Percentiles rank a stretch among this genome's conserved stretches.
These are phyloP conservation scores for Podargus strigoides DNA, from an alignment of 2,797 vertebrate species.

Conservation along the genomic window DNA sequence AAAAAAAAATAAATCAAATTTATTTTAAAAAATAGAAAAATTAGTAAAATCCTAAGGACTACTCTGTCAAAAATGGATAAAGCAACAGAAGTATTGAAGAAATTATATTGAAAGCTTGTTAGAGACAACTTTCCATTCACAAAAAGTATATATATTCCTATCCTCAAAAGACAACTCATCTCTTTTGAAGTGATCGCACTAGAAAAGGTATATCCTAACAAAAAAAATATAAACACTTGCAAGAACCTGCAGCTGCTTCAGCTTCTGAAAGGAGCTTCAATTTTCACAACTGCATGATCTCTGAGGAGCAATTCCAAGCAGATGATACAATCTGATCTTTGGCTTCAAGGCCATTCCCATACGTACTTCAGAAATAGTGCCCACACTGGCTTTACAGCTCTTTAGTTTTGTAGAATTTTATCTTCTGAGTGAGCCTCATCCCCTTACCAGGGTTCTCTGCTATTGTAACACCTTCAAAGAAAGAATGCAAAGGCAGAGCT, in stretches of 20 bases:
- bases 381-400: constrained; percentile 62
- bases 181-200: neutral
- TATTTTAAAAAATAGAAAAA: neutral
- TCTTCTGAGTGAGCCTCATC: constrained; percentile 15
- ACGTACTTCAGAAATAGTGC: constrained; percentile 47
- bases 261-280: neutral
- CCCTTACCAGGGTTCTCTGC: constrained; percentile 60
- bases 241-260: neutral
- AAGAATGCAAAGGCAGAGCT: constrained; percentile 45
- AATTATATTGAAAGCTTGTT: neutral
- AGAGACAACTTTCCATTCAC: neutral
- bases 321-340: constrained; percentile 53
- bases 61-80: neutral
- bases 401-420: constrained; percentile 64
- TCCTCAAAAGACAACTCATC: neutral
- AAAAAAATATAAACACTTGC: neutral
- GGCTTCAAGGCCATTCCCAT: constrained; percentile 45
- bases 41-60: neutral
- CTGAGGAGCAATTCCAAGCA: constrained; percentile 21
- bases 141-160: neutral
- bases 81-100: neutral
- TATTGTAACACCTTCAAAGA: constrained; percentile 67
- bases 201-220: neutral
- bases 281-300: constrained; percentile 15
- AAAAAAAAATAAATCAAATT: neutral